These are phyloP conservation scores for Botrylloides violaceus DNA, from an alignment of 23 tunicate species.

Conservation along the genomic window DNA sequence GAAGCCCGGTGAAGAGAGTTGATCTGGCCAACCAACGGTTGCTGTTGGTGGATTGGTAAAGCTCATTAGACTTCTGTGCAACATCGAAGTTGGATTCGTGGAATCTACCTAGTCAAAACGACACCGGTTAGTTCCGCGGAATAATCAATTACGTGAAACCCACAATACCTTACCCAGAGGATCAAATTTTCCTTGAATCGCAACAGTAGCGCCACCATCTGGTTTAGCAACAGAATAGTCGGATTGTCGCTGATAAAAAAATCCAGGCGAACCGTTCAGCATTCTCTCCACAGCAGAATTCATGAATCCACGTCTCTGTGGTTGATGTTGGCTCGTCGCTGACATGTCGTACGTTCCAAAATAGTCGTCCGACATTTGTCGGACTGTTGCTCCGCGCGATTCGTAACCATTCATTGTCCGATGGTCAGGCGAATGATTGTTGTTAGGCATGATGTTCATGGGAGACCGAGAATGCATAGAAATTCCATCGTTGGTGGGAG, in stretches of 20 bases:
- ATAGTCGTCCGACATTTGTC: not conserved
- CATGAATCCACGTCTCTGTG: constrained; percentile 9
- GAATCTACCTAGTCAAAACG: constrained; percentile 21
- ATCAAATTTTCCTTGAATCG: constrained; percentile 6
- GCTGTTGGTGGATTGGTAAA: constrained; percentile 19
- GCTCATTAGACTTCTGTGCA: constrained; percentile 26
- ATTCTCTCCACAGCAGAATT: constrained; percentile 15
- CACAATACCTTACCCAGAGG: constrained; percentile 10
- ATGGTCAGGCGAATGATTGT: constrained; percentile 35
- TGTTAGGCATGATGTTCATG: not conserved
- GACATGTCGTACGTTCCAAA: constrained; percentile 8
- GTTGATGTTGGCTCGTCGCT: not conserved
- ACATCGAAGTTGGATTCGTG: constrained; percentile 14
- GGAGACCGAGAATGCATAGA: constrained; percentile 35
- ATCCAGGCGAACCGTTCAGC: constrained; percentile 24
- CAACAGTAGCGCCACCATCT: constrained; percentile 23
- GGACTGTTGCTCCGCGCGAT: not conserved
- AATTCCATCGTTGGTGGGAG: constrained; percentile 35
- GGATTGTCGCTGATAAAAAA: constrained; percentile 8
- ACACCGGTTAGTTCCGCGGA: constrained; percentile 4
- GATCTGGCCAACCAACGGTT: constrained; percentile 27
- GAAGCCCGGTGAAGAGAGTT: constrained; percentile 7
- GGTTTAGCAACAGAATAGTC: constrained; percentile 15
- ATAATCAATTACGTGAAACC: not conserved
- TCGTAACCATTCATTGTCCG: constrained; percentile 8